Evolutionary conservation across 2,113 vertebrate species (phyloP), one percentile per base, ranked within the genome.

Genomic region (Nibea albiflora): DNA sequence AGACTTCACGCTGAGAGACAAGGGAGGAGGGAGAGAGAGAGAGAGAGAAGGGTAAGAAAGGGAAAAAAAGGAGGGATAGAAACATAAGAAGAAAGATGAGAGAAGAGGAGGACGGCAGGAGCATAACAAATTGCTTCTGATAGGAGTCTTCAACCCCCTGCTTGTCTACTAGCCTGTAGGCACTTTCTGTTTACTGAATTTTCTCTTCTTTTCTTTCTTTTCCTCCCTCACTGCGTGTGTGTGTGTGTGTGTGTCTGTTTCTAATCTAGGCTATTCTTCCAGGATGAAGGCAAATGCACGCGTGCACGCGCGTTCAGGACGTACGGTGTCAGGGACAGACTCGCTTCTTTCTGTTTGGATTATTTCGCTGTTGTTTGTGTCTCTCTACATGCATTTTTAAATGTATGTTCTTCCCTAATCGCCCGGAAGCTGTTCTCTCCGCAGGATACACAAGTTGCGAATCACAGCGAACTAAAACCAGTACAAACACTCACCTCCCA

Each of bases 401-500:
- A 61, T 61, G 4, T 2, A 11, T 31, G 52, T 26, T 61, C 39
- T 20, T 49, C 54, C n/a, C 11, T 47, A 28, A 71, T 60, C 20
- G 16, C 11, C 11, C 53, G n/a, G 44, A 5, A 60, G 56, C 19
- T 50, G 2, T 15, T 54, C 22, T 56, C 26, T 52, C 35, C 3
- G 61, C 28, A 15, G 12, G 31, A 20, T 54, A 66, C 2, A 42
- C 14, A 65, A 31, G 28, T 20, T 47, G 16, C 61, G 47, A 44
- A 24, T 54, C 52, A 19, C 4, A 52, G 9, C 49, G 56, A 24
- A 15, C 44, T 22, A 9, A 46, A 50, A 60, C 74, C 12, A 15
- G 58, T 35, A 39, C 35, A 39, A 35, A 66, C 65, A 49, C 92
- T 95, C 78, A 97, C 97, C 97, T 99, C 97, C 97, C 97, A 99